These are phyloP conservation scores for Ficedula albicollis DNA, from an alignment of 2,797 vertebrate genomes.

Conservation along the genomic window DNA sequence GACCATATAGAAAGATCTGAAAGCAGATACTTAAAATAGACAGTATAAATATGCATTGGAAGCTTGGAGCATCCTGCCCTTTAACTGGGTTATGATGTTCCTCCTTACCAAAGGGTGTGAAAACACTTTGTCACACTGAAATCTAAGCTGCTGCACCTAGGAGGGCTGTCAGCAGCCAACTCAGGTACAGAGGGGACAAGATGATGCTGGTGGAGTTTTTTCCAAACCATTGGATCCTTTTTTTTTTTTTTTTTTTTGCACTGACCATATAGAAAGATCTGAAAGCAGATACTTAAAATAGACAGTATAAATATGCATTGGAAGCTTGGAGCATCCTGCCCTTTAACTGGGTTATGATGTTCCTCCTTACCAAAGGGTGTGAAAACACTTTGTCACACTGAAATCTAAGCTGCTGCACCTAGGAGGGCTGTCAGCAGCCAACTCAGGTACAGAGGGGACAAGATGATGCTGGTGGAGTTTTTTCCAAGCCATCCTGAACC, in stretches of 20 bases:
- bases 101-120: slow-evolving; percentile 33
- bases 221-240: not conserved
- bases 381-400: slow-evolving; percentile 54
- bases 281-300: slow-evolving; percentile 44
- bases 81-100: slow-evolving; percentile 62
- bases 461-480: not conserved
- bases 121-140: slow-evolving; percentile 49
- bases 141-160: slow-evolving; percentile 22
- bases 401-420: slow-evolving; percentile 28
- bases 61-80: slow-evolving; percentile 31
- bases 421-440: not conserved
- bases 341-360: slow-evolving; percentile 62
- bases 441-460: not conserved
- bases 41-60: slow-evolving; percentile 33
- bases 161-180: not conserved
- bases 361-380: slow-evolving; percentile 28
- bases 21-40: slow-evolving; percentile 46
- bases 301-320: slow-evolving; percentile 30
- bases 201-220: not conserved
- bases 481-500: not conserved
- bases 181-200: not conserved
- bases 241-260: not conserved
- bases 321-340: slow-evolving; percentile 27
- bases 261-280: slow-evolving; percentile 50
- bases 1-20: slow-evolving; percentile 48